Conservation (phyloP, 2,113 vertebrate species). For the Gallinago undulata region DNA sequence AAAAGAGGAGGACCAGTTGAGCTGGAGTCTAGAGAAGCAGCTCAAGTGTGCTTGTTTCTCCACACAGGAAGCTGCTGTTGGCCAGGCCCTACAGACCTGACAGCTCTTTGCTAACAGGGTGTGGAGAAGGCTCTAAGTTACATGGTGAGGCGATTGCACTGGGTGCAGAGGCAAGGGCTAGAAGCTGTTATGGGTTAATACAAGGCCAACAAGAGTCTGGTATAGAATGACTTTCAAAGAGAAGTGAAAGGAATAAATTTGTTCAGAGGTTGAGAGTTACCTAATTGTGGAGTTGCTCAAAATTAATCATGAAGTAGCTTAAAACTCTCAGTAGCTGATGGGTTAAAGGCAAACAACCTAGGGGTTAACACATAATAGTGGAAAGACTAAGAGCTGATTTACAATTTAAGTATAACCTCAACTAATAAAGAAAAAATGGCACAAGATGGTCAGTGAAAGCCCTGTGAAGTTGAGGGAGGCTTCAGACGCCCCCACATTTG, state of each 20-base stretch:
- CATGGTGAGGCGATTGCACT: rapidly evolving
- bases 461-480: not conserved
- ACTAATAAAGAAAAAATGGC: not conserved
- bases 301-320: not conserved
- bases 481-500: not conserved
- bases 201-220: not conserved
- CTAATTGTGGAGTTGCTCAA: not conserved
- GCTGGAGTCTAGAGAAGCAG: not conserved
- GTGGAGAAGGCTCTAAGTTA: not conserved
- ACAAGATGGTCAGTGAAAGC: not conserved
- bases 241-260: not conserved
- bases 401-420: not conserved
- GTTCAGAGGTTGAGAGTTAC: not conserved
- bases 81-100: not conserved
- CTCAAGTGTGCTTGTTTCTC: not conserved
- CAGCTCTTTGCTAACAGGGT: not conserved
- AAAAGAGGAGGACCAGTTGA: not conserved
- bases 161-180: not conserved
- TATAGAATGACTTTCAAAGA: not conserved
- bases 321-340: not conserved
- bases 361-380: not conserved
- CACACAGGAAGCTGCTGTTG: not conserved
- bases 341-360: not conserved
- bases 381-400: not conserved
- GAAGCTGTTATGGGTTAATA: not conserved